phyloP scores from a whole-genome alignment of 2,113 vertebrate species.

The Hippocampus zosterae region DNA sequence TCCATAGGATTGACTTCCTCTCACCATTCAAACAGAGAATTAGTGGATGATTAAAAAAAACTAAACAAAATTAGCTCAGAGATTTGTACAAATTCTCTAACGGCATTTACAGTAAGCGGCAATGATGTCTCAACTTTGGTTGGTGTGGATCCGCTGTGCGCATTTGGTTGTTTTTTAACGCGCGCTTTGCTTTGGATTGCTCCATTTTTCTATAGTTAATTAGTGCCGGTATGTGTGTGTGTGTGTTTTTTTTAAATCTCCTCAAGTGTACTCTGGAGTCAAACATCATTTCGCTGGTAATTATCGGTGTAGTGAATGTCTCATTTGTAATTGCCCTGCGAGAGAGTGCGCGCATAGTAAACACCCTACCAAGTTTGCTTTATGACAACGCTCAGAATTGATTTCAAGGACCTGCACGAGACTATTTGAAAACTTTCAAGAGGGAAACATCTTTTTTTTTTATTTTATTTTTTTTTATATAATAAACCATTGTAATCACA shows the following conservation, averaged over 20 bases:
- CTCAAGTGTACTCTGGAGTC: conserved; percentile 25
- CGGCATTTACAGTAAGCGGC: background rate
- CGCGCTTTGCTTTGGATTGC: background rate
- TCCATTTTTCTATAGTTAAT: conserved; percentile 10
- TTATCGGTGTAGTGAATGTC: conserved; percentile 30
- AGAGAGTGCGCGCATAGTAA: conserved; percentile 9
- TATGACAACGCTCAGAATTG: conserved; percentile 3
- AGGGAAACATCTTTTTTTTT: background rate
- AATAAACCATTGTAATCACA: conserved; percentile 4
- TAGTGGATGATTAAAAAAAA: background rate
- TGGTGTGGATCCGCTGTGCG: background rate
- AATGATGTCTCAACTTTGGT: background rate
- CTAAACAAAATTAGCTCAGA: background rate
- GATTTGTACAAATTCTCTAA: background rate
- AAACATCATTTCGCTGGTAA: conserved; percentile 15
- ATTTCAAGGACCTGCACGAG: background rate
- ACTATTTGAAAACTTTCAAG: background rate
- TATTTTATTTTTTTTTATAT: background rate
- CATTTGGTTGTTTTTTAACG: conserved; percentile 14
- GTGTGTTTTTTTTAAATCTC: conserved; percentile 1
- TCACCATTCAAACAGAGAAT: background rate
- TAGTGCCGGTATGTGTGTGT: background rate
- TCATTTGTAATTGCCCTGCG: conserved; percentile 15
- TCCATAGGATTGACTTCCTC: background rate
- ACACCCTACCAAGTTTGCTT: conserved; percentile 1